Evolutionary conservation across 2,888 invertebrate genomes (phyloP).

Genomic region (Pollenia amentaria): DNA sequence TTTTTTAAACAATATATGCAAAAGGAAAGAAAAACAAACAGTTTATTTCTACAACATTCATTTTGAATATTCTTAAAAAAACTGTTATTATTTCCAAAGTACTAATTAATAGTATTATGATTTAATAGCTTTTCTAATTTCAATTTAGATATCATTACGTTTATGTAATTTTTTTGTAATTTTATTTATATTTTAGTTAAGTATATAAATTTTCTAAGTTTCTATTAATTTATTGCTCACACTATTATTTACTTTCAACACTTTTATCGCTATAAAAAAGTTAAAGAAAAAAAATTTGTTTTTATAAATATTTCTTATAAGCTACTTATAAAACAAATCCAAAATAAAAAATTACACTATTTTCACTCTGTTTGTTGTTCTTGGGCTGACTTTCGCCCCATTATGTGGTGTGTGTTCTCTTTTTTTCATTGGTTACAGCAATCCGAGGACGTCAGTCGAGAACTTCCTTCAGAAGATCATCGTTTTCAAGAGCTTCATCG

Average conservation of each 20-base stretch:
- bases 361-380: slow-evolving; percentile 79
- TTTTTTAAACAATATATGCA: not conserved
- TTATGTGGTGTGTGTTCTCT: slow-evolving; percentile 84
- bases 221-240: slow-evolving; percentile 34
- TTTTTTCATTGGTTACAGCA: slow-evolving; percentile 84
- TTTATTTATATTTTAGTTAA: slow-evolving; percentile 17
- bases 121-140: slow-evolving; percentile 24
- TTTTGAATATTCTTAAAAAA: no score
- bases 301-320: slow-evolving; percentile 37
- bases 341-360: slow-evolving; percentile 61
- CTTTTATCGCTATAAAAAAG: slow-evolving; percentile 43
- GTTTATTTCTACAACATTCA: not conserved
- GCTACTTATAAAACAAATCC: slow-evolving; percentile 25
- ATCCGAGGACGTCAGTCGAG: slow-evolving; percentile 80
- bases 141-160: slow-evolving; percentile 55
- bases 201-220: slow-evolving; percentile 26
- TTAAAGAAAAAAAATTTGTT: slow-evolving; percentile 18
- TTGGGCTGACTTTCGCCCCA: slow-evolving; percentile 85
- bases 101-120: not conserved
- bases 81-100: no score
- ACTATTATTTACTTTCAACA: slow-evolving; percentile 56
- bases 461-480: slow-evolving; percentile 75
- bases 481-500: slow-evolving; percentile 80
- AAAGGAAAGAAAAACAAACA: not conserved
- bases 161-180: slow-evolving; percentile 23